Percentiles rank a stretch among this genome's conserved stretches.
phyloP scores from a whole-genome alignment of 2,888 invertebrate species.

The Cosmorhoe ocellata region DNA sequence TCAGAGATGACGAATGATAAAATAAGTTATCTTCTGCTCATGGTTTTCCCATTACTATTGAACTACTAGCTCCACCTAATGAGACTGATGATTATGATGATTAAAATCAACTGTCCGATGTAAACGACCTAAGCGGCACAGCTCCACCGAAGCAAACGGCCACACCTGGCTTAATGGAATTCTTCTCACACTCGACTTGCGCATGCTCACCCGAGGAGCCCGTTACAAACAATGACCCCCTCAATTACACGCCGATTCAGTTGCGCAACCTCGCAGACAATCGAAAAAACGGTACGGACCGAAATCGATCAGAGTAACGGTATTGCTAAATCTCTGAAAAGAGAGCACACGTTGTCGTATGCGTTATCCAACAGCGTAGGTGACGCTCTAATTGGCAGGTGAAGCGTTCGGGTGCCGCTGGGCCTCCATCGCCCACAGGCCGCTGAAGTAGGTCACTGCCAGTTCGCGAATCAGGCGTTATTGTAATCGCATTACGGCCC shows the following conservation, averaged over 20 bases:
- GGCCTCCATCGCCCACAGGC: constrained; percentile 49
- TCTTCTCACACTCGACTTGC: constrained; percentile 61
- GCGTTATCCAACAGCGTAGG: constrained; percentile 40
- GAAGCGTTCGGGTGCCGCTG: constrained; percentile 36
- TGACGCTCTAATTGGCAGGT: constrained; percentile 50
- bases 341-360: constrained; percentile 44
- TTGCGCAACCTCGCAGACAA: constrained; percentile 57
- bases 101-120: constrained; percentile 31
- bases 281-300: constrained; percentile 45
- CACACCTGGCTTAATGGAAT: constrained; percentile 63
- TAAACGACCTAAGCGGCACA: constrained; percentile 52
- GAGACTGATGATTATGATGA: no score
- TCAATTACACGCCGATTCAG: constrained; percentile 57
- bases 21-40: no score
- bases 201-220: constrained; percentile 49
- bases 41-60: not conserved
- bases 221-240: constrained; percentile 75
- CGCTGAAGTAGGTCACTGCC: constrained; percentile 62
- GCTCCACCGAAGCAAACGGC: constrained; percentile 33
- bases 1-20: no score
- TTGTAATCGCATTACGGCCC: constrained; percentile 58
- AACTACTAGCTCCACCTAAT: no score
- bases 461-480: constrained; percentile 58
- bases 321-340: constrained; percentile 43
- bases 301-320: constrained; percentile 44